Percentiles rank a stretch among this genome's conserved stretches.
Evolutionary conservation across 2,113 vertebrate genomes (phyloP).

Genomic region (Pristiophorus japonicus): DNA sequence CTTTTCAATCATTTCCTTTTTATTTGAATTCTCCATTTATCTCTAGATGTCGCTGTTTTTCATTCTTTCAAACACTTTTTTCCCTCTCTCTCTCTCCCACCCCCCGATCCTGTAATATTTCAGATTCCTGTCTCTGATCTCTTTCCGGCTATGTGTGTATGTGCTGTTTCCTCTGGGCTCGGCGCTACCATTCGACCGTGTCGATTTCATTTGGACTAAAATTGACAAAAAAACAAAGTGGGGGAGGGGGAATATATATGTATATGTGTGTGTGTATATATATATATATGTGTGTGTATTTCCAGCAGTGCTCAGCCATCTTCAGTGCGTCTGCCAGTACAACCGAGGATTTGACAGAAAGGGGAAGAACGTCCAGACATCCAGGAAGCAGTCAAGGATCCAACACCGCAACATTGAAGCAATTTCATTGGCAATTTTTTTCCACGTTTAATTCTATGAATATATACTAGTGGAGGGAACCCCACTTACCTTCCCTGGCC

Average conservation of each 20-base stretch:
- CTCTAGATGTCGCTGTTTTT: conserved; percentile 32
- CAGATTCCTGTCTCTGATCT: conserved; percentile 50
- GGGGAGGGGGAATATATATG: background rate
- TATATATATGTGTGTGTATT: background rate
- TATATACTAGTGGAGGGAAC: conserved; percentile 32
- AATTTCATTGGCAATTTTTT: background rate
- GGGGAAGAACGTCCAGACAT: background rate
- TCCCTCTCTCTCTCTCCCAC: conserved; percentile 42
- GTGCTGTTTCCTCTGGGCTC: conserved; percentile 58
- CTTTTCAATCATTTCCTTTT: background rate
- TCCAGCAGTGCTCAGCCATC: background rate
- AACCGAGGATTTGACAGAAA: conserved; percentile 3
- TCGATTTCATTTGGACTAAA: background rate
- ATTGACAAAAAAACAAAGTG: background rate
- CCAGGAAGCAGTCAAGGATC: conserved; percentile 15
- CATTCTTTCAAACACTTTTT: background rate
- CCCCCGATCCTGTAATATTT: conserved; percentile 42
- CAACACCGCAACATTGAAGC: background rate
- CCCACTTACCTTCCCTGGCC: background rate
- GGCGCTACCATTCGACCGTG: conserved; percentile 36
- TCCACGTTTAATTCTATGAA: conserved; percentile 40
- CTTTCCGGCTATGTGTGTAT: conserved; percentile 67
- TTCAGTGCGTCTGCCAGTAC: background rate
- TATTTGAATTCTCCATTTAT: too few relatives aligned
- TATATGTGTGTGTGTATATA: background rate